Conservation (phyloP, 2,113 vertebrate genomes). For the Ceyx cyanopectus region DNA sequence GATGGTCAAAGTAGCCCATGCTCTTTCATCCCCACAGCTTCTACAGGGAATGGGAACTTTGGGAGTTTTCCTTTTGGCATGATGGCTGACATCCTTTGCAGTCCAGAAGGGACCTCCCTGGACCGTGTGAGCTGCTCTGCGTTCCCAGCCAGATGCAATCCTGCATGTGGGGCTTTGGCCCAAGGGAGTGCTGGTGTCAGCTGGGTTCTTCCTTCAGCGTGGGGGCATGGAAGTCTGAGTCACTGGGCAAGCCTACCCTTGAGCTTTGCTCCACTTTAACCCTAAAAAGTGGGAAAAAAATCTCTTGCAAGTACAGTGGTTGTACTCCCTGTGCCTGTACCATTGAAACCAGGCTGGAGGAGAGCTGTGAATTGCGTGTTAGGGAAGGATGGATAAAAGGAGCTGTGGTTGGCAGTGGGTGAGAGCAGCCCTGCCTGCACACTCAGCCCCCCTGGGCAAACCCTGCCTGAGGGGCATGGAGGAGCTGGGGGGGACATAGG, state of each 20-base stretch:
- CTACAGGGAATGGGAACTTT: not conserved
- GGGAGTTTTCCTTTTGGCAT: not conserved
- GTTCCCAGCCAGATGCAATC: not conserved
- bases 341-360: not conserved
- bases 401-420: not conserved
- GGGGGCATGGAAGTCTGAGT: not conserved
- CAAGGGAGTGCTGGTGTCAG: not conserved
- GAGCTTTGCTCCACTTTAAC: not conserved
- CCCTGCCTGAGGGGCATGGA: accelerated
- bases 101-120: constrained; percentile 13
- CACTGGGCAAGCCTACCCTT: not conserved
- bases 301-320: not conserved
- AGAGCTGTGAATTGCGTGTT: not conserved
- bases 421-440: not conserved
- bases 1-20: not conserved
- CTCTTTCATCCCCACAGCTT: not conserved
- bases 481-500: not conserved
- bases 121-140: not conserved
- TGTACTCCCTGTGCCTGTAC: not conserved
- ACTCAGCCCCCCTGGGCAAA: not conserved
- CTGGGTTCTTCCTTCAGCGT: not conserved
- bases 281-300: not conserved
- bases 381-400: not conserved
- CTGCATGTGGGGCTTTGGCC: not conserved
- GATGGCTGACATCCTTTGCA: not conserved